A percentile compares a stretch with the other conserved stretches of the same genome.
Evolutionary conservation across 53 echinoderm and acorn worm species (phyloP).

Genomic region (Holothuria scabra): DNA sequence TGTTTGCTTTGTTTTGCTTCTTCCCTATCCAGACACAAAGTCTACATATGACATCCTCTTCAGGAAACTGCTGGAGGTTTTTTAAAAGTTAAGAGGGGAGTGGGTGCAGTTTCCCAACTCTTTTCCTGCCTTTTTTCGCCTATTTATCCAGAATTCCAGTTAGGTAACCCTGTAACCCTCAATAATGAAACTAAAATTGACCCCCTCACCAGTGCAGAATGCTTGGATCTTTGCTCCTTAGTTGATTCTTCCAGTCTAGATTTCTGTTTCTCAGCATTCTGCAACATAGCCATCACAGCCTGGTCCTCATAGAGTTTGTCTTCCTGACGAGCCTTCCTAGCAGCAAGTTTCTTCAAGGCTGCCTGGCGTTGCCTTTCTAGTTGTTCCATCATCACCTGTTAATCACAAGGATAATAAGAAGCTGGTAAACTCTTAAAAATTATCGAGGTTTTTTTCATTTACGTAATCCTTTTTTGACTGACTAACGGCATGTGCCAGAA

Average conservation of each 20-base stretch:
- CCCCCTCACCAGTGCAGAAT: constrained; percentile 73
- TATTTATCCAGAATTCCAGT: no score
- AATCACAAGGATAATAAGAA: neutral
- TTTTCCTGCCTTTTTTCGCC: no score
- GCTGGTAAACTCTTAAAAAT: neutral
- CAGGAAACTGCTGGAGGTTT: no score
- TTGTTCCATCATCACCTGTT: constrained; percentile 83
- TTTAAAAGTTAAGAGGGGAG: no score
- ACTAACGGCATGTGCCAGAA: no score
- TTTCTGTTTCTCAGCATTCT: constrained; percentile 81
- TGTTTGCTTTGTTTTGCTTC: no score
- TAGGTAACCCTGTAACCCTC: no score
- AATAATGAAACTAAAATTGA: neutral
- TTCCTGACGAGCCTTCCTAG: constrained; percentile 66
- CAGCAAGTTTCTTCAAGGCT: constrained; percentile 73
- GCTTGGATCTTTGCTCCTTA: constrained; percentile 73
- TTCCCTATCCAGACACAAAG: no score
- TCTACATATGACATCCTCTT: no score
- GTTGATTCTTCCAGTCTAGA: constrained; percentile 63
- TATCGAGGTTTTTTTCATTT: neutral
- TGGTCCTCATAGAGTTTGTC: constrained; percentile 83
- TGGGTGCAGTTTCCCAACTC: no score
- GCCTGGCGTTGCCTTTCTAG: constrained; percentile 72
- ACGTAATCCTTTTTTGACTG: no score
- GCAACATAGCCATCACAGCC: constrained; percentile 80